Percentiles rank a stretch among this genome's conserved stretches.
These are phyloP conservation scores for Ophion slaviceki DNA, from an alignment of 2,888 invertebrate genomes.

Conservation along the genomic window DNA sequence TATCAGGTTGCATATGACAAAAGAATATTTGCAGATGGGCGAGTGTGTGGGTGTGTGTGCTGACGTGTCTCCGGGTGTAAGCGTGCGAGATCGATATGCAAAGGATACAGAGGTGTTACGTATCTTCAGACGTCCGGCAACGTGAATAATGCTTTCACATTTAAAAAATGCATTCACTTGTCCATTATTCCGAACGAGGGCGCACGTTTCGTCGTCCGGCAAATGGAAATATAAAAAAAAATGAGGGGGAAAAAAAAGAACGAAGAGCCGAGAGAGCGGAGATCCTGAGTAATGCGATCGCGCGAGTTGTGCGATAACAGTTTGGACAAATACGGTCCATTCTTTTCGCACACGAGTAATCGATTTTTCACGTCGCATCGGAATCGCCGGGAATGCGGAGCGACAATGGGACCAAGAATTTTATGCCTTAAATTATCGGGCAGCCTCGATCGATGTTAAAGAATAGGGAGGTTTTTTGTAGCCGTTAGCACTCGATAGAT, in stretches of 20 bases:
- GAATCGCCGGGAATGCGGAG: no score
- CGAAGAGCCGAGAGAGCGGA: neutral
- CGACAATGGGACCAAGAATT: no score
- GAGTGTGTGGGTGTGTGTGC: no score
- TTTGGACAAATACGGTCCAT: neutral
- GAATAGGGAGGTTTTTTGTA: no score
- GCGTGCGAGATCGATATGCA: slow-evolving; percentile 49
- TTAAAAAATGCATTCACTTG: slow-evolving; percentile 15
- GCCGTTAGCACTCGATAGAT: no score
- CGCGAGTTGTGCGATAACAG: neutral
- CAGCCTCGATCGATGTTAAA: no score
- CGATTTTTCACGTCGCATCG: no score
- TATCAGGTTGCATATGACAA: slow-evolving; percentile 8
- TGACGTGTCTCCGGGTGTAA: slow-evolving; percentile 1
- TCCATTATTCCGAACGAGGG: slow-evolving; percentile 23
- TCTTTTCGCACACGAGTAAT: slow-evolving; percentile 1
- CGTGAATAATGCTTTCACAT: slow-evolving; percentile 53
- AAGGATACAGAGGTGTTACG: slow-evolving; percentile 42
- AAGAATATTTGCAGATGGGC: slow-evolving; percentile 39
- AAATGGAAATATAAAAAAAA: neutral
- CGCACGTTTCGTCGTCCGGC: slow-evolving; percentile 25
- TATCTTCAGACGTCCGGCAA: slow-evolving; percentile 41
- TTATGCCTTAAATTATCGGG: no score
- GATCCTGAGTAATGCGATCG: neutral
- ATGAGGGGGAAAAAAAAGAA: neutral